Base-by-base conservation (phyloP, 37 sponge, comb jelly and placozoan genomes). In the Ephydatia muelleri region DNA sequence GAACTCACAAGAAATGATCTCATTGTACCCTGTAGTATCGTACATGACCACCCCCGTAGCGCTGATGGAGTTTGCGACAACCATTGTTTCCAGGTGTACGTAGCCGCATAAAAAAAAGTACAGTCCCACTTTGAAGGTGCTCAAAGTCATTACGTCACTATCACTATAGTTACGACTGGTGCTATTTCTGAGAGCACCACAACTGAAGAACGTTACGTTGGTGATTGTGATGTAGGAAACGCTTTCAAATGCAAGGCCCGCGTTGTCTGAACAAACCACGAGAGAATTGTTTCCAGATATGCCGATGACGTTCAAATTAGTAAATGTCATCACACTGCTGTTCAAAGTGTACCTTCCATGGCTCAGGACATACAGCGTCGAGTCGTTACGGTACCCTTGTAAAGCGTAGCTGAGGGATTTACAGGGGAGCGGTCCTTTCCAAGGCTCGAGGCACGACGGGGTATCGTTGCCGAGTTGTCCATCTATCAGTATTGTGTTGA, bases 21-120 rank as follows among this genome's bases (percentile, higher is more conserved):
- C 2, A 29, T 75, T 79, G 0, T 23, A 19, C 40, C 83, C 79
- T 34, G 3, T 64, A 8, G 80, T 78, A 25, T 83, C 65, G 74
- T 82, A 91, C 79, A 91, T 69, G 36, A 82, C 81, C 33, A 83
- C 67, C 3, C 83, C 91, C 0, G 82, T 87, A 35, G 38, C 87
- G 43, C 48, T 78, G 2, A 74, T 26, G 78, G 68, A 79, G 40
- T 81, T 48, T 13, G 21, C 38, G 6, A 91, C 83, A 34, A 9
- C 65, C 0, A 91, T 78, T 0, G 34, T 19, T 2, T 32, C 11
- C 38, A 91, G 38, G 35, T 21, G 67, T 13, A 91, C 66, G 4
- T 49, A 33, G n/a, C 26, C 23, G 70, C 87, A 86, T 0, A 13
- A 65, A 5, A 72, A 49, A 72, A 91, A 86, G 69, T 91, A 86